Base-by-base conservation (phyloP, 2,888 invertebrate species). In the Drosophila borealis region DNA sequence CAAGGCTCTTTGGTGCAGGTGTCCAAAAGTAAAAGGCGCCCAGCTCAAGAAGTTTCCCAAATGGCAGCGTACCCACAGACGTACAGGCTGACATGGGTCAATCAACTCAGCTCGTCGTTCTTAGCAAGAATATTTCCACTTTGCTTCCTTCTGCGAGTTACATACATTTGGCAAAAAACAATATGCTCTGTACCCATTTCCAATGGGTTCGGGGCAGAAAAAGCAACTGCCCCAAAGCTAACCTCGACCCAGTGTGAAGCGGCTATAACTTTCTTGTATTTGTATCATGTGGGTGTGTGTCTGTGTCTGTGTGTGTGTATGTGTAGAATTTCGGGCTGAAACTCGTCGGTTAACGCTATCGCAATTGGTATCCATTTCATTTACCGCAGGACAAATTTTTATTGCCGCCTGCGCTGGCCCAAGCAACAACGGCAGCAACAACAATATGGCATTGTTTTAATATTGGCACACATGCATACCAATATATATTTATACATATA, bases 341-440 rank as follows among this genome's bases (percentile, higher is more conserved):
- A 42, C 45, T 14, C 55, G 21, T 66, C 66, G 83, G 83, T 76
- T 82, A 82, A 86, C 86, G 83, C 77, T 72, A 82, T 86, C 81
- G 81, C 83, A 81, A 82, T 83, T 79, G 71, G 77, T 86, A 81
- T 83, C 79, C 83, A 83, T 86, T 86, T 86, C 86, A 84, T 88
- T 84, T 86, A 82, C 73, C 84, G 88, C 78, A 86, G 88, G 88
- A 84, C 84, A 88, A 86, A 84, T 84, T 84, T 88, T 79, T 78
- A 78, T 80, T 78, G 75, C 75, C 63, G 74, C 74, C 79, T 79
- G 71, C 77, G 74, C 85, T 85, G 85, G 77, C 79, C 88, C 71
- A 85, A 76, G 67, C 84, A 67, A 65, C 64, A 70, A 33, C 21
- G 39, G 48, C 46, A 62, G 17, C 44, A 61, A 42, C 48, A 57